These are phyloP conservation scores for Philotrypesis tridentata DNA, from an alignment of 1,140 invertebrate species.

Conservation along the genomic window DNA sequence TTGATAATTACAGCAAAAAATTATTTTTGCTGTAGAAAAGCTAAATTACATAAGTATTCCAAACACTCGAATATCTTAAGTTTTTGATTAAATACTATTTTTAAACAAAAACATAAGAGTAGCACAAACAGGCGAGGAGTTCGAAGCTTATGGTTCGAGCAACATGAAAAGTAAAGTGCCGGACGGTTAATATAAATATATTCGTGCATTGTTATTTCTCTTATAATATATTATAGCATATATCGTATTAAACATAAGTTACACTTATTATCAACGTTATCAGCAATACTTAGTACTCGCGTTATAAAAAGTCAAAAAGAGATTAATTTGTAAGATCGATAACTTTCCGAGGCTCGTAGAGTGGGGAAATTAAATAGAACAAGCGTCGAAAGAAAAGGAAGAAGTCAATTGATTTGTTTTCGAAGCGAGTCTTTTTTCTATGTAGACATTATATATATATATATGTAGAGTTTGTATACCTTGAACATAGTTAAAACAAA, in stretches of 20 bases:
- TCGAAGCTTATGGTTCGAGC: not conserved
- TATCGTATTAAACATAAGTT: constrained; percentile 11
- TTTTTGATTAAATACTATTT: not conserved
- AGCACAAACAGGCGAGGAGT: not conserved
- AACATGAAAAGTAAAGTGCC: not conserved
- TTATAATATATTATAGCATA: constrained; percentile 24
- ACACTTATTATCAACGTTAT: constrained; percentile 21
- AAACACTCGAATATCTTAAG: not conserved
- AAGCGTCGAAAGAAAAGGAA: not conserved
- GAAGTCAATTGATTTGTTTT: not conserved
- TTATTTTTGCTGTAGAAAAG: not conserved
- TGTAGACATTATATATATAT: not conserved
- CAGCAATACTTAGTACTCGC: constrained; percentile 9
- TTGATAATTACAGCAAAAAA: not conserved
- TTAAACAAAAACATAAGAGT: not conserved
- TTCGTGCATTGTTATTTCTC: constrained; percentile 21
- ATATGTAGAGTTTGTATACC: not conserved
- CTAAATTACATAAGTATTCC: not conserved
- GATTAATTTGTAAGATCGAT: not conserved
- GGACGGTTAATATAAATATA: constrained; percentile 20
- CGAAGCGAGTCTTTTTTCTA: not conserved
- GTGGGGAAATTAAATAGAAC: not conserved
- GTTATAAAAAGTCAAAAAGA: not conserved
- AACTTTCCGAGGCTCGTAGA: not conserved
- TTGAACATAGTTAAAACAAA: not conserved